phyloP scores from a whole-genome alignment of 2,888 invertebrate genomes.

The Pecten maximus region DNA sequence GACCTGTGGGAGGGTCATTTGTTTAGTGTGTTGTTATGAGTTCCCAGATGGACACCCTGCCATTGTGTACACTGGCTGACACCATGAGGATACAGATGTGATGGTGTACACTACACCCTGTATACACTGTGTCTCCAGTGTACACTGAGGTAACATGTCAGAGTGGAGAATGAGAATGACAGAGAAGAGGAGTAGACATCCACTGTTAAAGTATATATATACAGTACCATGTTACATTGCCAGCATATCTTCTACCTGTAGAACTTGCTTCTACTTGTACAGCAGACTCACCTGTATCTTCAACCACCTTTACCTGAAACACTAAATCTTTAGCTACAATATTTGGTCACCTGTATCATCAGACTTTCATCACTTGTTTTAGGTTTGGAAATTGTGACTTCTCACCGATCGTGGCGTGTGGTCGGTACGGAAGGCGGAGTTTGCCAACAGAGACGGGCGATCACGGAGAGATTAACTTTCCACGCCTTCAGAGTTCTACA shows the following conservation, averaged over 20 bases:
- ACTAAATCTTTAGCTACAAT: background rate
- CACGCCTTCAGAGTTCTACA: background rate
- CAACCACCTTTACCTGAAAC: background rate
- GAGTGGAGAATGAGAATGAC: background rate
- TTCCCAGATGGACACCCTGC: background rate
- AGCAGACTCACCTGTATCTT: background rate
- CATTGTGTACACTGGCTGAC: background rate
- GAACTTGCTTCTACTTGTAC: background rate
- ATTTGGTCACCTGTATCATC: too few relatives aligned
- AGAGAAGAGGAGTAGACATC: background rate
- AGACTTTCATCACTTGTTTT: background rate
- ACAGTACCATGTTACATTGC: background rate
- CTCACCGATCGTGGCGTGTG: slow-evolving; percentile 30
- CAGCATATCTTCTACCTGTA: background rate
- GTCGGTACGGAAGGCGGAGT: background rate
- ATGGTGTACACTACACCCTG: background rate
- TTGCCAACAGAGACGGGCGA: background rate
- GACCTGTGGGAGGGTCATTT: background rate
- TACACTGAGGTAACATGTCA: background rate
- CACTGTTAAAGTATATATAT: background rate
- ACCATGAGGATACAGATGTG: background rate
- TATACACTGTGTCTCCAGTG: background rate
- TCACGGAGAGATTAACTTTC: background rate
- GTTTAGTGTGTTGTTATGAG: background rate
- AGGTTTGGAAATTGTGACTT: slow-evolving; percentile 33